A percentile compares a stretch with the other conserved stretches of the same genome.
Conservation (phyloP, 1,140 invertebrate genomes). For the Drosophila kikkawai region DNA sequence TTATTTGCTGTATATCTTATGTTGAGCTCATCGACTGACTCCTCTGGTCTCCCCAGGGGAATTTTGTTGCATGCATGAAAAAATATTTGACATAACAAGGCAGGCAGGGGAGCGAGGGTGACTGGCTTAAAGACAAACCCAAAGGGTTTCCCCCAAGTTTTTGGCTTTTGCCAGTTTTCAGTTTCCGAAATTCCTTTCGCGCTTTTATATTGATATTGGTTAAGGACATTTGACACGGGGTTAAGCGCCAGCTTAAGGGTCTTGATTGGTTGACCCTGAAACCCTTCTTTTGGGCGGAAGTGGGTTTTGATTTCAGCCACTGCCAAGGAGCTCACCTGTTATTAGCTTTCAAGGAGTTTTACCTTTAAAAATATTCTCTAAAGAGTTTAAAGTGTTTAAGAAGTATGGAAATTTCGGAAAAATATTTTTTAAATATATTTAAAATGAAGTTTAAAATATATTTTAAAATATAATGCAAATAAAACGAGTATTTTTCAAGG, state of each 20-base stretch:
- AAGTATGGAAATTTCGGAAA: background rate
- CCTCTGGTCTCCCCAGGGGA: conserved; percentile 65
- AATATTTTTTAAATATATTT: background rate
- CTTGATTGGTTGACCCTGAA: conserved; percentile 32
- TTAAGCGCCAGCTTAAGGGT: conserved; percentile 21
- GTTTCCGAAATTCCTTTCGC: background rate
- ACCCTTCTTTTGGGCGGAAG: background rate
- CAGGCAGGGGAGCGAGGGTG: background rate
- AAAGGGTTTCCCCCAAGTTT: too few relatives aligned
- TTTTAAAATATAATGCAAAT: background rate
- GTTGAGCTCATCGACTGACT: conserved; percentile 52
- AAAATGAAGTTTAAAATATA: background rate
- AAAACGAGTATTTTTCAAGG: too few relatives aligned
- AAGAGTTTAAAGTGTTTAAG: background rate
- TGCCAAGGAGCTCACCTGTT: conserved; percentile 6
- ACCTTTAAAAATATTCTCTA: background rate
- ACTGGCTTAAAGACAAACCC: conserved; percentile 3
- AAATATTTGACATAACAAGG: conserved; percentile 27
- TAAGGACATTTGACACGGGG: conserved; percentile 32
- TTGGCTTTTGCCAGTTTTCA: too few relatives aligned
- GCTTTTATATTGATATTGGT: conserved; percentile 52
- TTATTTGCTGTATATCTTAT: conserved; percentile 5
- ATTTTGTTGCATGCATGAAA: conserved; percentile 76
- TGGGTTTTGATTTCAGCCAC: conserved; percentile 7
- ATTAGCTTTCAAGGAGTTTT: background rate